These are phyloP conservation scores for Tor tambroides DNA, from an alignment of 2,113 vertebrate species.

Conservation along the genomic window DNA sequence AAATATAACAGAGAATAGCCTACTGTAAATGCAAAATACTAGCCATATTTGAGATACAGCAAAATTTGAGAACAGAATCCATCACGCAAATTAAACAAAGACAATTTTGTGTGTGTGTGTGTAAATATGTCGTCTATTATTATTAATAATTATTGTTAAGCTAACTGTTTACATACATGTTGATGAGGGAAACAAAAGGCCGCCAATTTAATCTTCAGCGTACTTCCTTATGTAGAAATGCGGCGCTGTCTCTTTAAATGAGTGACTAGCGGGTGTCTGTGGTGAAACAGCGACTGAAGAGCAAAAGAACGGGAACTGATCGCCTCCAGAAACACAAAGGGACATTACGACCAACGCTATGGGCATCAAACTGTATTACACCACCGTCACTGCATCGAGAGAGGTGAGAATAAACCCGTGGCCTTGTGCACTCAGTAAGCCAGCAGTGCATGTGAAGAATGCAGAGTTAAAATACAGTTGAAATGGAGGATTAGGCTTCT, in stretches of 20 bases:
- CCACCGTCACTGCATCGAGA: slow-evolving; percentile 90
- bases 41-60: no score
- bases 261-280: slow-evolving; percentile 38
- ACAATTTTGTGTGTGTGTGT: no score
- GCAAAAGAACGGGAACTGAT: slow-evolving; percentile 39
- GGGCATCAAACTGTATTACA: slow-evolving; percentile 91
- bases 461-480: neutral
- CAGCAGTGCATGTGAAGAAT: neutral
- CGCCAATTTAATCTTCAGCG: neutral
- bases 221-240: slow-evolving; percentile 5
- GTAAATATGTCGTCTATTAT: no score
- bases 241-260: slow-evolving; percentile 60
- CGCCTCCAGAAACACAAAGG: slow-evolving; percentile 47
- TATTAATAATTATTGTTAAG: no score
- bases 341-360: slow-evolving; percentile 71
- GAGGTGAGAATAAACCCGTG: slow-evolving; percentile 80
- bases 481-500: slow-evolving; percentile 23
- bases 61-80: no score
- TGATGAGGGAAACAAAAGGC: neutral
- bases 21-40: no score
- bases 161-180: neutral
- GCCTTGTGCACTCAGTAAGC: neutral
- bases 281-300: slow-evolving; percentile 2
- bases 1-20: no score
- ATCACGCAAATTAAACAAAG: no score